Percentiles rank a stretch among this genome's conserved stretches.
phyloP scores from a whole-genome alignment of 2,797 vertebrate genomes.

The Delichon dasypus region DNA sequence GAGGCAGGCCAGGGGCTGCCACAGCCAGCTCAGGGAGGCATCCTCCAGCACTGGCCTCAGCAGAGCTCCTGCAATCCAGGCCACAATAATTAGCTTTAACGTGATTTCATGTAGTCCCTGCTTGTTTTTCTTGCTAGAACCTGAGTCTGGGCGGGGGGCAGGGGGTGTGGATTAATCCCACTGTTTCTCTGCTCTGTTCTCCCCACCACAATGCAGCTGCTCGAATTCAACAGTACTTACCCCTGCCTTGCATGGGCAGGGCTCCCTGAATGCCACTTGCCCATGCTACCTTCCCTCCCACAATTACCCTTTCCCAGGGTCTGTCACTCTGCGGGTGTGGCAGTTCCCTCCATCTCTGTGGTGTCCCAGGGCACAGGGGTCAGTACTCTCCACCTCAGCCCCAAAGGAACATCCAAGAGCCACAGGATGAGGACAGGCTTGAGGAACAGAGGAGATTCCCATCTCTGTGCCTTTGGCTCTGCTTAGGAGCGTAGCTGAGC shows the following conservation, averaged over 20 bases:
- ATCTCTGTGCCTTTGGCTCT: not conserved
- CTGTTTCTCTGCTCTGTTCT: not conserved
- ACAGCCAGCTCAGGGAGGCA: not conserved
- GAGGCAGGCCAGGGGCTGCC: not conserved
- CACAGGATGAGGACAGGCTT: not conserved
- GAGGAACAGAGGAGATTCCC: not conserved
- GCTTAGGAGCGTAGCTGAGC: not conserved
- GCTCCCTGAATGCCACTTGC: not conserved
- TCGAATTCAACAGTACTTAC: not conserved
- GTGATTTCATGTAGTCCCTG: not conserved
- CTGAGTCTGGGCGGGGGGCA: accelerated
- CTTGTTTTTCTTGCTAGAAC: not conserved
- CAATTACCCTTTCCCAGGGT: not conserved
- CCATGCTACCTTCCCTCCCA: not conserved
- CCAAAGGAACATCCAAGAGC: not conserved
- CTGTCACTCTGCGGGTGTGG: accelerated
- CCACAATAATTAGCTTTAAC: not conserved
- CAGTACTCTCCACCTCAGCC: accelerated
- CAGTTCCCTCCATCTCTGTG: not conserved
- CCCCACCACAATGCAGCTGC: not conserved
- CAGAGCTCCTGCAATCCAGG: not conserved
- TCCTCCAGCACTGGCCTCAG: not conserved
- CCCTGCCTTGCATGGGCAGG: not conserved
- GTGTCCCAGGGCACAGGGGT: not conserved
- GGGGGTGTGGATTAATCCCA: not conserved